phyloP scores from a whole-genome alignment of 1,140 invertebrate genomes.

The Scaptomyza hsui region DNA sequence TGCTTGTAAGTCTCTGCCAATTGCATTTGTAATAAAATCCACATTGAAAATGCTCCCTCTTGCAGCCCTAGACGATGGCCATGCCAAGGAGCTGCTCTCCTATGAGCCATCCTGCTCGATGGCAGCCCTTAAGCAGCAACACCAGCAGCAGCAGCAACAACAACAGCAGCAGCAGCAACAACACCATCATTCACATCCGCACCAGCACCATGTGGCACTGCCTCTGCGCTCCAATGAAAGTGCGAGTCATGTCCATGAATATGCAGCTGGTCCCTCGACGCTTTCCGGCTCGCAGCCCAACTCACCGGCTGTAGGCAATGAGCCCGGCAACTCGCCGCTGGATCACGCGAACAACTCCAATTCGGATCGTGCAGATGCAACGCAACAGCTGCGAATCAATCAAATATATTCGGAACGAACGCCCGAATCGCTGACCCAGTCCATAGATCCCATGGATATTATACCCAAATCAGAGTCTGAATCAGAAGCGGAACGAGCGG shows the following conservation, averaged over 20 bases:
- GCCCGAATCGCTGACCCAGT: conserved; percentile 68
- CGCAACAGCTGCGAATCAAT: conserved; percentile 58
- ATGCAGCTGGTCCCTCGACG: conserved; percentile 20
- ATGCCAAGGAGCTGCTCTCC: conserved; percentile 72
- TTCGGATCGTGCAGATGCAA: conserved; percentile 55
- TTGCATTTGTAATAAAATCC: conserved; percentile 77
- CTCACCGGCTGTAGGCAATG: conserved; percentile 57
- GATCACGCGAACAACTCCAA: conserved; percentile 67
- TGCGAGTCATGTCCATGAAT: conserved; percentile 62
- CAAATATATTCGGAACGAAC: conserved; percentile 64
- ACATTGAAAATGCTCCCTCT: conserved; percentile 77
- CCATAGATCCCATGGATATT: conserved; percentile 77
- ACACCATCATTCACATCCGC: conserved; percentile 30
- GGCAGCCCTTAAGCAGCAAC: conserved; percentile 57
- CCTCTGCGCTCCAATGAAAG: conserved; percentile 72
- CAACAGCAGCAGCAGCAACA: conserved; percentile 34
- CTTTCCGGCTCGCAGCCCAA: conserved; percentile 59
- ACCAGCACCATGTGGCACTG: conserved; percentile 61
- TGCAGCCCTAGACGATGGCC: conserved; percentile 73
- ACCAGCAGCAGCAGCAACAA: conserved; percentile 44
- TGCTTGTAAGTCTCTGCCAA: conserved; percentile 78
- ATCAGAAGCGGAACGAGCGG: conserved; percentile 58
- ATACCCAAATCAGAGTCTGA: conserved; percentile 77
- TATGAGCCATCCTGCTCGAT: conserved; percentile 76
- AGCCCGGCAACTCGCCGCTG: conserved; percentile 61